Evolutionary conservation across 2,888 invertebrate species (phyloP).

Genomic region (Leptinotarsa tumamoca): DNA sequence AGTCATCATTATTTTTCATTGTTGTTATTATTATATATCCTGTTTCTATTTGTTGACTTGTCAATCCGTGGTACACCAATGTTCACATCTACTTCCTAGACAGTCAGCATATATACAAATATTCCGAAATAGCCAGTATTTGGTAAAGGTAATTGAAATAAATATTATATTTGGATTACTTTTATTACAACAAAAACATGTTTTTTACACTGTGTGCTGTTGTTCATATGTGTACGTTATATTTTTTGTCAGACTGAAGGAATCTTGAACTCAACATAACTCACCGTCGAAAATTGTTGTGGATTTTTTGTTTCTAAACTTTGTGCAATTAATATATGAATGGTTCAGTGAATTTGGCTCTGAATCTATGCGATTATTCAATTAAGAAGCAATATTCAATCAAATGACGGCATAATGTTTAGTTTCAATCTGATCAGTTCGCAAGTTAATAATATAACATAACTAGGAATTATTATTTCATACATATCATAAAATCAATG

Average conservation of each 20-base stretch:
- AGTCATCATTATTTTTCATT: no score
- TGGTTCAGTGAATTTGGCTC: neutral
- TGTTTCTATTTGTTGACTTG: no score
- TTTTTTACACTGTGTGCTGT: slow-evolving; percentile 23
- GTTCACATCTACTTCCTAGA: neutral
- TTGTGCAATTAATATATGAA: slow-evolving; percentile 21
- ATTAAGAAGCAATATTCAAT: neutral
- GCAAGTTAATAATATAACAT: slow-evolving; percentile 1
- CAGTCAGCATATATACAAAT: neutral
- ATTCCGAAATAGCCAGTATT: neutral
- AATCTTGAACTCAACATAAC: neutral
- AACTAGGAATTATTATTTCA: neutral
- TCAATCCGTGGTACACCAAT: no score
- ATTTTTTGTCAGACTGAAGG: neutral
- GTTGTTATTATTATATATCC: no score
- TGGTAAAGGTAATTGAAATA: neutral
- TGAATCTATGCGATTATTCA: neutral
- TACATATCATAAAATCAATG: slow-evolving; percentile 19
- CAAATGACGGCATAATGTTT: neutral
- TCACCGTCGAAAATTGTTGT: neutral
- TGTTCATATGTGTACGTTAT: slow-evolving; percentile 8
- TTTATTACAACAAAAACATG: slow-evolving; percentile 30
- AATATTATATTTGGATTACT: neutral
- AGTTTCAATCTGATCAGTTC: neutral
- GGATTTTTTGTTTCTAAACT: neutral